Base-by-base conservation (phyloP, 2,797 vertebrate species). In the Poecilia wingei region DNA sequence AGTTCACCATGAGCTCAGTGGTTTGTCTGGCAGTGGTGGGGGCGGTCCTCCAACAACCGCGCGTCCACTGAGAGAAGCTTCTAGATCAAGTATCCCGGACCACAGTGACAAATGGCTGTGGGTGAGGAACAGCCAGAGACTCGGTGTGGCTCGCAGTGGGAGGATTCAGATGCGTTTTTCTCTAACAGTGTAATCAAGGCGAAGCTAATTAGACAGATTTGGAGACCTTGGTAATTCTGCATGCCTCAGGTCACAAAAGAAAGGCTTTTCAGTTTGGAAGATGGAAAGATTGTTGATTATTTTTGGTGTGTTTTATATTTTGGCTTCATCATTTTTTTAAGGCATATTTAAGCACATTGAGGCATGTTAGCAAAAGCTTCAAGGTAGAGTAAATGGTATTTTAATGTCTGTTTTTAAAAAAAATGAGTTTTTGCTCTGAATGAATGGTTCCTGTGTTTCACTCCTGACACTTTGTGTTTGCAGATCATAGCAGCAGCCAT, bases 21-120 rank as follows among this genome's bases (percentile, higher is more conserved):
- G 89, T 90, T 86, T 88, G 85, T 91, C 86, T 91, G 90, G 90
- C 90, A 91, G 83, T 0, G 6, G 76, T 4, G 74, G 75, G 88
- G 88, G 75, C 86, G 94, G 94, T 91, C 89, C 89, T 79, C 77
- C 77, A 86, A 91, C 94, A 92, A 93, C 93, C 94, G 92, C 4
- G 28, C 82, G 84, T 82, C 70, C 39, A 68, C 88, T 84, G 84
- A 88, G 72, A 86, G 93, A 95, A 93, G 80, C 91, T 94, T 95
- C 94, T 82, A 92, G 92, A 93, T 75, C 46, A 72, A 83, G 74
- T 80, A 89, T 87, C 85, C 91, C 81, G 77, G 66, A 88, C 74
- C 73, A 43, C 82, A 77, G 49, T 43, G 69, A 71, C 84, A 84
- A 84, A 79, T 81, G 79, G 84, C 82, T 70, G 39, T 66, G 82